Conservation (phyloP, 2,797 vertebrate species). For the Acomys russatus region DNA sequence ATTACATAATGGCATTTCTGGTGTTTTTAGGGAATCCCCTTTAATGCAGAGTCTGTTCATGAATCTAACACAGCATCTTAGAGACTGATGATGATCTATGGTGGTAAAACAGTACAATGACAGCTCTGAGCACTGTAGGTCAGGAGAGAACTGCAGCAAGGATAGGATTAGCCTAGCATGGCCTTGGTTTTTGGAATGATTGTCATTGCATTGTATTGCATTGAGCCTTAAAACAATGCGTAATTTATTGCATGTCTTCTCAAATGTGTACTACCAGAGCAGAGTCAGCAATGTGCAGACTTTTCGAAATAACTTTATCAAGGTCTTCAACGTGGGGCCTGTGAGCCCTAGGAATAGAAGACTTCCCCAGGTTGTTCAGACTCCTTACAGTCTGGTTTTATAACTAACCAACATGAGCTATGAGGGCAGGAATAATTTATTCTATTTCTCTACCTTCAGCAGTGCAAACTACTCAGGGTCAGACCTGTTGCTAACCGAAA, state of each 20-base stretch:
- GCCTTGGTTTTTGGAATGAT: constrained; percentile 74
- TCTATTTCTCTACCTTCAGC: background rate
- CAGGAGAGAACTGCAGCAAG: constrained; percentile 53
- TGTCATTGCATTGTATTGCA: constrained; percentile 75
- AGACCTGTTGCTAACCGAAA: background rate
- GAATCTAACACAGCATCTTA: background rate
- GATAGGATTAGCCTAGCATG: constrained; percentile 64
- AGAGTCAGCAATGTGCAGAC: constrained; percentile 67
- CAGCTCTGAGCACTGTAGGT: constrained; percentile 49
- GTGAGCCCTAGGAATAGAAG: background rate
- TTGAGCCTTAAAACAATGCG: constrained; percentile 68
- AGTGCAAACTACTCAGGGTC: background rate
- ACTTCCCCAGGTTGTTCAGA: background rate
- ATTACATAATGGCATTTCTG: background rate
- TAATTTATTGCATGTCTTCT: constrained; percentile 77
- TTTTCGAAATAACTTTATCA: constrained; percentile 74
- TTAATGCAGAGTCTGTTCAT: background rate
- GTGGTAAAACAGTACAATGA: background rate
- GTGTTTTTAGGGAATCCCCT: background rate
- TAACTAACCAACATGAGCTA: background rate
- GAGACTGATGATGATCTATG: constrained; percentile 56
- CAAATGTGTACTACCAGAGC: constrained; percentile 61
- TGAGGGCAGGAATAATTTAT: background rate
- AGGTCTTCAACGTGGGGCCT: constrained; percentile 30
- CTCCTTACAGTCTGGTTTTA: background rate